Conservation (phyloP, 2,113 vertebrate genomes). For the Otolemur garnettii region DNA sequence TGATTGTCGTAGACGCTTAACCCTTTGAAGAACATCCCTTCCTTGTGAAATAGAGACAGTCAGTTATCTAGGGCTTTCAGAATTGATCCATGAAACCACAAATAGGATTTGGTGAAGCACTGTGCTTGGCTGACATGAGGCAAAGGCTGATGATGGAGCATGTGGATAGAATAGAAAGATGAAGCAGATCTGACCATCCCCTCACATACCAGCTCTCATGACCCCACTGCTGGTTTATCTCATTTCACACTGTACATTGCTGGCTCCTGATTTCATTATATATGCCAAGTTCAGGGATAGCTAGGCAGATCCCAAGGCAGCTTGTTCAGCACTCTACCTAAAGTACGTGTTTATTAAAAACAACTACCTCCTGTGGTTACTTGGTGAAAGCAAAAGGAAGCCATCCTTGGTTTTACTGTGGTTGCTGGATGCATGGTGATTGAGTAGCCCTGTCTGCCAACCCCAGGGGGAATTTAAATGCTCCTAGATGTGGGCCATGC, state of each 20-base stretch:
- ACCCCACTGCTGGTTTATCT: background rate
- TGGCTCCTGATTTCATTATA: background rate
- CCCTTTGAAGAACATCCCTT: background rate
- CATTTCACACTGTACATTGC: background rate
- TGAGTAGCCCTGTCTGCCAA: background rate
- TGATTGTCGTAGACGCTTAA: background rate
- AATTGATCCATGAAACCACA: background rate
- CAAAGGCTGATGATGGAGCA: accelerated
- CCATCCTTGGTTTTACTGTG: background rate
- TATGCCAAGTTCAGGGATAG: background rate
- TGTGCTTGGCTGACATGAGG: accelerated
- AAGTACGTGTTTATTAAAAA: background rate
- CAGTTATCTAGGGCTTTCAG: background rate
- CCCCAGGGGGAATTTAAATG: background rate
- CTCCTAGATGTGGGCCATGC: background rate
- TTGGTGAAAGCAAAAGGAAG: background rate
- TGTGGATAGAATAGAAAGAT: background rate
- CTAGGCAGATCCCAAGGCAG: background rate
- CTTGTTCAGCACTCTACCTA: background rate
- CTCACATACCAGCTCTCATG: accelerated
- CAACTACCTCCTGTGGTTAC: background rate
- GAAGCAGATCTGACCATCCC: background rate
- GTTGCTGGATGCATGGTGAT: background rate
- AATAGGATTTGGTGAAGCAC: background rate
- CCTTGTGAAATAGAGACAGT: background rate